Evolutionary conservation across 1,140 invertebrate species (phyloP).

Genomic region (Drosophila neocordata): DNA sequence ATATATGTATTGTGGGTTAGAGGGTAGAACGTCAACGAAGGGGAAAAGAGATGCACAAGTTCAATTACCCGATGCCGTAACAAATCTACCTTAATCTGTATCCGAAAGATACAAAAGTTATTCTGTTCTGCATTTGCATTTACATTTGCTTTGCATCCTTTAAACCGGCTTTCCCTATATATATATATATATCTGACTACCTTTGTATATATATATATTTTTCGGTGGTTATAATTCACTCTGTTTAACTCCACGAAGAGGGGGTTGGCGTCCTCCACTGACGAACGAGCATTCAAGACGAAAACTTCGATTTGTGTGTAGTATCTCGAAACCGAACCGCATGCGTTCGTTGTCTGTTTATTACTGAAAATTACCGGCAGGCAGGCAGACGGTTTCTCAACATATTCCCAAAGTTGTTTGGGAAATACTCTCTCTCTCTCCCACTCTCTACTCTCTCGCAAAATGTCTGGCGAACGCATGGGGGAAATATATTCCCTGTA

Average conservation of each 20-base stretch:
- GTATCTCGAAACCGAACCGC: slow-evolving; percentile 50
- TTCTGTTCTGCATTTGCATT: slow-evolving; percentile 35
- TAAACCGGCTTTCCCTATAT: slow-evolving; percentile 37
- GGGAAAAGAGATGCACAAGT: slow-evolving; percentile 38
- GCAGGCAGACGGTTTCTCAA: slow-evolving; percentile 16
- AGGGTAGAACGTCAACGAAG: slow-evolving; percentile 8
- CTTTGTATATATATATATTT: slow-evolving; percentile 32
- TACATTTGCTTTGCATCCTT: slow-evolving; percentile 49
- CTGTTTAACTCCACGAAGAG: slow-evolving; percentile 22
- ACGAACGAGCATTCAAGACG: slow-evolving; percentile 24
- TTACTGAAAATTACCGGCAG: slow-evolving; percentile 56
- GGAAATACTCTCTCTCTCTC: slow-evolving; percentile 56
- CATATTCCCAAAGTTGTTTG: slow-evolving; percentile 55
- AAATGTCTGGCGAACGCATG: background rate
- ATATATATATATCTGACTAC: background rate
- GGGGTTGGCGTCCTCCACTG: slow-evolving; percentile 9
- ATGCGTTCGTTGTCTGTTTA: slow-evolving; percentile 69
- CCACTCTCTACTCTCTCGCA: background rate
- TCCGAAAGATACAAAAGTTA: slow-evolving; percentile 64
- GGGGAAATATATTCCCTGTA: background rate
- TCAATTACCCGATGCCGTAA: slow-evolving; percentile 74
- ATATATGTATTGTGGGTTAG: background rate
- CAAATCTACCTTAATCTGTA: slow-evolving; percentile 79
- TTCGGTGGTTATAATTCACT: slow-evolving; percentile 62
- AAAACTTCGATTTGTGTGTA: slow-evolving; percentile 20